A percentile compares a stretch with the other conserved stretches of the same genome.
Evolutionary conservation across 2,888 invertebrate genomes (phyloP).

Genomic region (Lydus trimaculatus): DNA sequence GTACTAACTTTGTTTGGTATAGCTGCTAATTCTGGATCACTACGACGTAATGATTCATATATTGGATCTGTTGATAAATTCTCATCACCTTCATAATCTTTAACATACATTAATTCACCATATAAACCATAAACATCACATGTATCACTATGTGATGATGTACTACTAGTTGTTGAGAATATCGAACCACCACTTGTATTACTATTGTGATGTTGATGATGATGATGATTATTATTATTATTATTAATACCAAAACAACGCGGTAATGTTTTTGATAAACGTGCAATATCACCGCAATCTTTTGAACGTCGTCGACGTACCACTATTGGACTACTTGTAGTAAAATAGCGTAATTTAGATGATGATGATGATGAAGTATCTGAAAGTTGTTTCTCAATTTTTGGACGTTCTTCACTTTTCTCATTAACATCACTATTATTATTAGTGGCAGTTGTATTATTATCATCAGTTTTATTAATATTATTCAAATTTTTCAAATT

Average conservation of each 20-base stretch:
- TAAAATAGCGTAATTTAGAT: conserved; percentile 68
- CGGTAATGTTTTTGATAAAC: conserved; percentile 81
- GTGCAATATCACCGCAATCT: conserved; percentile 65
- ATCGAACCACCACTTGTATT: conserved; percentile 58
- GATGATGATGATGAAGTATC: conserved; percentile 64
- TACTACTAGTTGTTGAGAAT: conserved; percentile 57
- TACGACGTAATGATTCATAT: conserved; percentile 78
- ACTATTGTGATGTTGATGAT: background rate
- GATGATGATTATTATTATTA: background rate
- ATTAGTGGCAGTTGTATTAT: background rate
- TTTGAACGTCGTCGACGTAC: conserved; percentile 67
- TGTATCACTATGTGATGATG: conserved; percentile 61
- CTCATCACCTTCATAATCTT: conserved; percentile 83
- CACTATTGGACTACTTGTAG: conserved; percentile 70
- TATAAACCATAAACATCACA: conserved; percentile 91
- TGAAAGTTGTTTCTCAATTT: conserved; percentile 72
- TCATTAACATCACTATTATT: conserved; percentile 41
- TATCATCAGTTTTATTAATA: background rate
- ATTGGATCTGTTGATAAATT: conserved; percentile 75
- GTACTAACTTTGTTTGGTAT: conserved; percentile 85
- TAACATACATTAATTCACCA: conserved; percentile 88
- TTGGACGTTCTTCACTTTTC: conserved; percentile 53
- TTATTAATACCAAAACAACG: conserved; percentile 70
- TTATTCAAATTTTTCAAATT: conserved; percentile 35
- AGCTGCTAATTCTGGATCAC: conserved; percentile 85